Evolutionary conservation across 2,113 vertebrate species (phyloP), one percentile per base, ranked within the genome.

Genomic region (Odobenus rosmarus): DNA sequence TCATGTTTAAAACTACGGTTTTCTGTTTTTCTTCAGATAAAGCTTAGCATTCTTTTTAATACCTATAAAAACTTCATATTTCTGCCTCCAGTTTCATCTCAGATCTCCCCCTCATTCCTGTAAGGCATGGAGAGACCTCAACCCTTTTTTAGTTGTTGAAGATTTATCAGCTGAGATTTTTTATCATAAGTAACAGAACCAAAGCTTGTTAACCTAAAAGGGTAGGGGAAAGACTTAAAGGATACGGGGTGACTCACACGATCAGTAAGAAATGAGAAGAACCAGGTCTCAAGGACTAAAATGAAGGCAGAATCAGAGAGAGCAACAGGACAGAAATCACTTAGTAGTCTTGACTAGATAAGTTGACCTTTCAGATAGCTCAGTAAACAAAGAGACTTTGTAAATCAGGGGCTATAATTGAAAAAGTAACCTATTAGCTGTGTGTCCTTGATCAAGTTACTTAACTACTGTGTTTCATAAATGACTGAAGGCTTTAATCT

Each of bases 1-100:
- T 76, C 81, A 85, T 76, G 28, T 59, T 74, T 46, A 79, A 42
- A 93, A 79, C 28, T 36, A 79, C 51, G 49, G 1, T 31, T 76
- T 90, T 95, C 16, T 67, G 12, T 31, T 77, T 72, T 90, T 95
- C n/a, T 83, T 90, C 51, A 51, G 49, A 57, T 95, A 90, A 90
- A 90, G 31, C 49, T 90, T 83, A 77, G 15, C 7, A 49, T 90
- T 57, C 8, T 67, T 95, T 90, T 36, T 36, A 77, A 90, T 90
- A 46, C 16, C 24, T 79, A 23, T 46, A 46, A 49, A 64, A 23
- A 49, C 49, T 89, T 67, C 14, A 28, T 26, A 59, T 83, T 72
- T 31, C 12, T 88, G n/a, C 36, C 74, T 46, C 18, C 72, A 24
- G 12, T 55, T 92, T 85, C 23, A 31, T 83, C 72, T 88, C 3